Conservation (phyloP, 2,113 vertebrate genomes). For the Fregata magnificens region DNA sequence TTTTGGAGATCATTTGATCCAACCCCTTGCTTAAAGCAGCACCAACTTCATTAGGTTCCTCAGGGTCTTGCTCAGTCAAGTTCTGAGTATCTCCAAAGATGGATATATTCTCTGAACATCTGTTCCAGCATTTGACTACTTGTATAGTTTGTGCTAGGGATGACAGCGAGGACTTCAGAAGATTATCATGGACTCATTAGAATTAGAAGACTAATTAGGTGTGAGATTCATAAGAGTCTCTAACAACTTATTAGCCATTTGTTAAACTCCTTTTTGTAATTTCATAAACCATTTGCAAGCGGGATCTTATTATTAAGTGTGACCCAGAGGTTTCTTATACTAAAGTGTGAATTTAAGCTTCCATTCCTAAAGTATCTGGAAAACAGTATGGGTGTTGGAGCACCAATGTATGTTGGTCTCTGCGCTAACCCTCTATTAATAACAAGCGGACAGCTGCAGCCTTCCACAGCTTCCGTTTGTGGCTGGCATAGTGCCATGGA, state of each 20-base stretch:
- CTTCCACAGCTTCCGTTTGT: background rate
- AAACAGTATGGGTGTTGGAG: background rate
- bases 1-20: background rate
- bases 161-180: background rate
- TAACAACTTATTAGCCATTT: background rate
- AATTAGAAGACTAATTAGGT: background rate
- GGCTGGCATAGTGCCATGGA: background rate
- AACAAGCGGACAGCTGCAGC: conserved; percentile 42
- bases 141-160: background rate
- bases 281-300: background rate
- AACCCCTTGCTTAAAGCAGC: background rate
- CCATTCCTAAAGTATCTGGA: conserved; percentile 6
- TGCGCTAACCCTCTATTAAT: conserved; percentile 1
- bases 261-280: background rate
- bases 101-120: background rate
- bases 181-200: background rate
- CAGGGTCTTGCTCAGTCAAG: background rate
- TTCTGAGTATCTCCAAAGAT: background rate
- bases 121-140: background rate
- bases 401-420: background rate
- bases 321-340: background rate
- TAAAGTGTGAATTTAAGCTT: background rate
- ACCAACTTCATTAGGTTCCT: background rate
- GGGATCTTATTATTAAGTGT: background rate
- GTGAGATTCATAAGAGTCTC: background rate